phyloP scores from a whole-genome alignment of 2,113 vertebrate species.

The Platysternon megacephalum region DNA sequence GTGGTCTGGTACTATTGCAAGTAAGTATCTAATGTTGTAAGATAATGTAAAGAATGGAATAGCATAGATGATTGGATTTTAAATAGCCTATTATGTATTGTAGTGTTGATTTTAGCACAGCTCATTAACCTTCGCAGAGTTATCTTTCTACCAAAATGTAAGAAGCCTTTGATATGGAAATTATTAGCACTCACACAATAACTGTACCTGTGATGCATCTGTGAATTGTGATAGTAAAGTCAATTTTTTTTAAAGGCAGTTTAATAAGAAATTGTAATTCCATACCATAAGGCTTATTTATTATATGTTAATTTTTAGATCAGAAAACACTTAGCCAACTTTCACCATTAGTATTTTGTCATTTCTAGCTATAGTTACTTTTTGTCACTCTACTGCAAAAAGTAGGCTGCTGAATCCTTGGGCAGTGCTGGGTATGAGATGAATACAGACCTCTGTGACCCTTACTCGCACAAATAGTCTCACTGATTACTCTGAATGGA shows the following conservation, averaged over 20 bases:
- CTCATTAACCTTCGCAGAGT: not conserved
- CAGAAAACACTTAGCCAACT: constrained; percentile 13
- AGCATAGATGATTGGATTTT: not conserved
- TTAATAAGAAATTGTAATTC: not conserved
- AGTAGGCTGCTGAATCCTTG: not conserved
- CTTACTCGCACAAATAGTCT: not conserved
- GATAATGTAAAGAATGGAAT: not conserved
- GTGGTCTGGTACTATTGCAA: constrained; percentile 94
- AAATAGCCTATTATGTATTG: not conserved
- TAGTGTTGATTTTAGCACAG: not conserved
- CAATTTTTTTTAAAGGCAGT: constrained; percentile 26
- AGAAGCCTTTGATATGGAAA: not conserved
- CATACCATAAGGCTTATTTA: constrained; percentile 34
- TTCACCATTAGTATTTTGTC: not conserved
- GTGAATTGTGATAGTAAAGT: not conserved
- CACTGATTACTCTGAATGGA: not conserved
- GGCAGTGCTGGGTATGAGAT: not conserved
- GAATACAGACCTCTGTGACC: constrained; percentile 28
- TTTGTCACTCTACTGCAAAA: constrained; percentile 16
- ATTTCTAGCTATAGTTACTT: constrained; percentile 15
- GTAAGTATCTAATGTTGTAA: constrained; percentile 81
- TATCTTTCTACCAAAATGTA: not conserved
- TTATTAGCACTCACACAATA: not conserved
- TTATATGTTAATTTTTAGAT: not conserved
- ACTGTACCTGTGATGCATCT: not conserved